Percentiles rank a stretch among this genome's conserved stretches.
Conservation (phyloP, 1,140 invertebrate species). For the Coelopa frigida region DNA sequence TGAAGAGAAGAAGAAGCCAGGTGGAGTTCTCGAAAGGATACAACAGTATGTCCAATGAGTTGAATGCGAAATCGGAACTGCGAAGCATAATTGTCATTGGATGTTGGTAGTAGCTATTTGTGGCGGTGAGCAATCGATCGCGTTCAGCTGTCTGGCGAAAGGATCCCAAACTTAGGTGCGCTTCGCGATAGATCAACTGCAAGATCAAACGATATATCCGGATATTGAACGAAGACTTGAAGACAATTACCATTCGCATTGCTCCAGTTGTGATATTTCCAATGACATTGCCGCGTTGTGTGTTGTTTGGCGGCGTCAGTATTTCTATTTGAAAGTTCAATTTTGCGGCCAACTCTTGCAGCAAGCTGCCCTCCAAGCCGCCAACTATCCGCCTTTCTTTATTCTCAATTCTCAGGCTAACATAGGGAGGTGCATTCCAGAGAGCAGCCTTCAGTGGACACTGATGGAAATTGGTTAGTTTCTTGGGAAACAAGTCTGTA, state of each 20-base stretch:
- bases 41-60: not conserved
- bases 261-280: conserved; percentile 10
- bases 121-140: not conserved
- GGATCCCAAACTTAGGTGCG: conserved; percentile 2
- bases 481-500: conserved; percentile 24
- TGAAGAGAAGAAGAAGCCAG: not conserved
- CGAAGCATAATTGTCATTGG: not conserved
- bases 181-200: not conserved
- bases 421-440: conserved; percentile 23
- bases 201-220: too few relatives aligned
- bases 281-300: conserved; percentile 4
- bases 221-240: not conserved
- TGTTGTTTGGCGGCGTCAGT: not conserved
- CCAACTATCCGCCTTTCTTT: not conserved
- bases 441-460: conserved; percentile 23
- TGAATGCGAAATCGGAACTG: not conserved
- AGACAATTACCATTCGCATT: conserved; percentile 12
- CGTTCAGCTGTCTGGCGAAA: not conserved
- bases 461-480: conserved; percentile 28
- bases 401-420: conserved; percentile 6
- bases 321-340: conserved; percentile 14
- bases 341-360: conserved; percentile 13
- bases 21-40: conserved; percentile 4
- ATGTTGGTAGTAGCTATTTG: not conserved
- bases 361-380: conserved; percentile 27